Conservation (phyloP, 2,113 vertebrate species). For the Phoxinus phoxinus region DNA sequence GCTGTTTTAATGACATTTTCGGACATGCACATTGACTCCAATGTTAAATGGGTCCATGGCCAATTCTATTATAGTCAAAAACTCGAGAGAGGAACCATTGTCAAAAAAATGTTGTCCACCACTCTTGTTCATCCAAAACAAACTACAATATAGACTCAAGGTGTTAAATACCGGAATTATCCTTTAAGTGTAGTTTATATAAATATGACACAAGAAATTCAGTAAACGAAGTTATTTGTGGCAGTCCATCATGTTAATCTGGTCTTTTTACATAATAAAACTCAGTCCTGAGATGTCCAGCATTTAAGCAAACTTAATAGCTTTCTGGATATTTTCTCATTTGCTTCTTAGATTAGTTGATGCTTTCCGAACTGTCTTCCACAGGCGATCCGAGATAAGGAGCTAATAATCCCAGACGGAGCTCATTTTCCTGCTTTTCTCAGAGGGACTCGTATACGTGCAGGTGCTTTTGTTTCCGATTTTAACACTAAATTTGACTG, state of each 20-base stretch:
- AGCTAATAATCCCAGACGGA: slow-evolving; percentile 39
- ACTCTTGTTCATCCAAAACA: too few species aligned
- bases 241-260: background rate
- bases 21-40: too few species aligned
- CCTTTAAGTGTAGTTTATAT: background rate
- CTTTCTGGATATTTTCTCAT: slow-evolving; percentile 20
- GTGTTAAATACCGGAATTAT: too few species aligned
- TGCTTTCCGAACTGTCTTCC: background rate
- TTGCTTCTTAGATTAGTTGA: background rate
- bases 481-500: slow-evolving; percentile 24
- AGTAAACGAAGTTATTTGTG: background rate
- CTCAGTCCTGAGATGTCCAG: slow-evolving; percentile 6
- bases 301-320: background rate
- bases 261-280: background rate
- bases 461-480: slow-evolving; percentile 15
- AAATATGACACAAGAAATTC: background rate
- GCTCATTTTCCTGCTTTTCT: slow-evolving; percentile 36
- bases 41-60: too few species aligned
- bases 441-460: background rate
- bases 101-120: too few species aligned
- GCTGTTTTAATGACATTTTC: too few species aligned
- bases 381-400: slow-evolving; percentile 35
- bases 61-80: too few species aligned
- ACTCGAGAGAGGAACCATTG: too few species aligned
- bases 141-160: too few species aligned